Evolutionary conservation across 2,888 invertebrate species (phyloP).

Genomic region (Pristionchus maxplancki): DNA sequence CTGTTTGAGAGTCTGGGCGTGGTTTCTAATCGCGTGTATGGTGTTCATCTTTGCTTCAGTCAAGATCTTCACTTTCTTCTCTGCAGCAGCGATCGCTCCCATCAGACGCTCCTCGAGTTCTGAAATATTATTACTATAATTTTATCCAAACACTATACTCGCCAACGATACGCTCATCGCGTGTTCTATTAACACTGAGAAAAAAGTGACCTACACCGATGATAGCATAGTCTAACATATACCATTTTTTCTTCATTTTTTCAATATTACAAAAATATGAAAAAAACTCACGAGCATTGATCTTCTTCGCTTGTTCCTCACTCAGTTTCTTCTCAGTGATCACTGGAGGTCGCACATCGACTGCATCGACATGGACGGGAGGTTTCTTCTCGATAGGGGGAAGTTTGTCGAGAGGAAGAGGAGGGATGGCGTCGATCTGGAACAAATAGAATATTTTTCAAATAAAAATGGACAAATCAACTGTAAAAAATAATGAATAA

Average conservation of each 20-base stretch:
- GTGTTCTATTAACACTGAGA: no score
- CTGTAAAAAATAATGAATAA: neutral
- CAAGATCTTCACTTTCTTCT: slow-evolving; percentile 61
- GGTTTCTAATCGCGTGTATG: slow-evolving; percentile 75
- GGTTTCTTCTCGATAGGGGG: slow-evolving; percentile 59
- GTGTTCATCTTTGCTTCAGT: slow-evolving; percentile 69
- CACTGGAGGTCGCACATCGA: slow-evolving; percentile 61
- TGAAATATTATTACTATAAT: slow-evolving; percentile 19
- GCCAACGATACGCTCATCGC: no score
- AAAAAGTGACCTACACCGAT: no score
- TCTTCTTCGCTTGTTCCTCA: slow-evolving; percentile 41
- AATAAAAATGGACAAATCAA: neutral
- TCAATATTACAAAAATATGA: neutral
- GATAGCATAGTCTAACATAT: neutral
- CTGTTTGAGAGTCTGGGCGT: slow-evolving; percentile 77
- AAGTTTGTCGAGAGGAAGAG: slow-evolving; percentile 52
- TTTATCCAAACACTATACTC: no score
- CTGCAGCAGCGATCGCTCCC: slow-evolving; percentile 64
- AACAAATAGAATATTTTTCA: neutral
- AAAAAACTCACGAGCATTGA: slow-evolving; percentile 41
- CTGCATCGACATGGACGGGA: slow-evolving; percentile 65
- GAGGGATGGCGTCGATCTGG: slow-evolving; percentile 8
- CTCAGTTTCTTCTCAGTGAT: slow-evolving; percentile 6
- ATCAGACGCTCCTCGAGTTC: slow-evolving; percentile 67
- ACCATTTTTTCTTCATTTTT: no score